phyloP scores from a whole-genome alignment of 2,888 invertebrate species.

The Hartigia nigra region DNA sequence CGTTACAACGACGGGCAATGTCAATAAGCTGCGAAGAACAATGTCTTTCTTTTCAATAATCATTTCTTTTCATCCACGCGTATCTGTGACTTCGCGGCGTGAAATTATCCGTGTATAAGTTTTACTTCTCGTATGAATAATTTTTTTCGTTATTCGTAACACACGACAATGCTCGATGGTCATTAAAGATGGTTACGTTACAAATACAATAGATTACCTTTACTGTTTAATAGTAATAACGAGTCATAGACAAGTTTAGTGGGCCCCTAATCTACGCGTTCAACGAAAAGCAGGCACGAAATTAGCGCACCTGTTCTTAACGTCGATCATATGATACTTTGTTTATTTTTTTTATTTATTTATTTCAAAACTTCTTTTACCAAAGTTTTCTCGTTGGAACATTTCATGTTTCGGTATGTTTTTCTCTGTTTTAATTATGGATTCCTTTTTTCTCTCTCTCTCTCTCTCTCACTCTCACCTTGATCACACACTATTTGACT shows the following conservation, averaged over 20 bases:
- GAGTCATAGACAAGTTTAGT: constrained; percentile 49
- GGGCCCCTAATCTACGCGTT: constrained; percentile 57
- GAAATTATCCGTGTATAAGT: not conserved
- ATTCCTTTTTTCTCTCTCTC: constrained; percentile 25
- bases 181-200: constrained; percentile 35
- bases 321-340: constrained; percentile 38
- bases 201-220: constrained; percentile 41
- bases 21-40: not conserved
- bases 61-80: not conserved
- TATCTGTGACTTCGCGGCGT: not conserved
- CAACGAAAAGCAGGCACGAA: constrained; percentile 51
- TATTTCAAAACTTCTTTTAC: constrained; percentile 18
- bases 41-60: not conserved
- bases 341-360: constrained; percentile 29
- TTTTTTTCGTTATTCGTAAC: constrained; percentile 30
- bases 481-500: constrained; percentile 17
- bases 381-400: constrained; percentile 1
- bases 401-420: constrained; percentile 11
- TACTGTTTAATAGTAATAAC: constrained; percentile 33
- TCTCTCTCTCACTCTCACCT: too few relatives aligned
- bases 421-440: constrained; percentile 1
- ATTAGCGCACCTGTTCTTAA: constrained; percentile 24
- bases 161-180: constrained; percentile 37
- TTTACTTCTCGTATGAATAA: constrained; percentile 4
- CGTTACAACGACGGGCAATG: not conserved